Percentiles rank a stretch among this genome's conserved stretches.
phyloP scores from a whole-genome alignment of 2,888 invertebrate genomes.

The Gandaritis pyraliata region DNA sequence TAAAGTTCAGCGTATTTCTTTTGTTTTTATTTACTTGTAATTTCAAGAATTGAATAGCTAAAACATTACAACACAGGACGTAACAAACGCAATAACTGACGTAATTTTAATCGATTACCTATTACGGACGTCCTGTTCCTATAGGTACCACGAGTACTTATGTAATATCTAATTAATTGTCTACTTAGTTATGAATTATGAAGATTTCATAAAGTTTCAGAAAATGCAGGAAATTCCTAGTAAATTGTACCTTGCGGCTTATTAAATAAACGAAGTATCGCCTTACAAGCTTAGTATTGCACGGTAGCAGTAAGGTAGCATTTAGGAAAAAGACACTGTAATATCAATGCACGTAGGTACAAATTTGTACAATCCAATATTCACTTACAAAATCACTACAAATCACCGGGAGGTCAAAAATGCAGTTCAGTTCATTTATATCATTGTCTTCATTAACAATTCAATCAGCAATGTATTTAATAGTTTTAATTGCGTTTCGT shows the following conservation, averaged over 20 bases:
- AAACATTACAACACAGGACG: slow-evolving; percentile 15
- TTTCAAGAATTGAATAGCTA: too few species aligned
- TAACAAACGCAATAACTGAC: slow-evolving; percentile 15
- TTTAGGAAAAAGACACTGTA: too few species aligned
- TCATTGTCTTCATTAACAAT: slow-evolving; percentile 24
- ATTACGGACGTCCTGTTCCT: slow-evolving; percentile 24
- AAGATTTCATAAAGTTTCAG: not conserved
- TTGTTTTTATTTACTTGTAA: too few species aligned
- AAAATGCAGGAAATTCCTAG: not conserved
- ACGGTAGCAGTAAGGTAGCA: too few species aligned
- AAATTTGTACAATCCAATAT: not conserved
- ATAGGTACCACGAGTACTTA: slow-evolving; percentile 2
- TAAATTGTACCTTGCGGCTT: not conserved
- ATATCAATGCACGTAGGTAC: not conserved
- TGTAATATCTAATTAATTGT: slow-evolving; percentile 2
- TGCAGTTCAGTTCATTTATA: slow-evolving; percentile 9
- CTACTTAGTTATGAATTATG: not conserved
- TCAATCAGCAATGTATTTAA: slow-evolving; percentile 22
- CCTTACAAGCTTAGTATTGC: too few species aligned
- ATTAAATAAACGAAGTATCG: not conserved
- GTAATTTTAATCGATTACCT: slow-evolving; percentile 15
- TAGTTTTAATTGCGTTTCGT: slow-evolving; percentile 23
- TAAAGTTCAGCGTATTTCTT: too few species aligned
- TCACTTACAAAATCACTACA: not conserved
- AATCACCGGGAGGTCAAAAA: slow-evolving; percentile 19